Evolutionary conservation across 2,888 invertebrate species (phyloP), one percentile per base, ranked within the genome.

Genomic region (Bugula neritina): DNA sequence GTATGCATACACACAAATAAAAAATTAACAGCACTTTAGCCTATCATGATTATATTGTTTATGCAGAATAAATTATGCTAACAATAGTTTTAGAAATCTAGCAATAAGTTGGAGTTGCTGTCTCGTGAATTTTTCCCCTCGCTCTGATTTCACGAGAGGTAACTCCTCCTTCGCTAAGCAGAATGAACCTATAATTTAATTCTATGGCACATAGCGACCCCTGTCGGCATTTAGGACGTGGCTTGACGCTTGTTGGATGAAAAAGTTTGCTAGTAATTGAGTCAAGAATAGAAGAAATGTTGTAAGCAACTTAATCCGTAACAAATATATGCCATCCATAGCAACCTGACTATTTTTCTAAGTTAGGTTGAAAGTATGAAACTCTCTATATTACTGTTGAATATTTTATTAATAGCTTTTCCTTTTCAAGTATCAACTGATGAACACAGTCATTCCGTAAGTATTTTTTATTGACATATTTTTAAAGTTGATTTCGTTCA

Each of bases 361-460:
- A 17, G 5, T 5, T 43, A 43, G 43, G 43, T 43, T 43, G 43
- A 43, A 43, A 17, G 17, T 43, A 43, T 43, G 43, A 17, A 10
- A 10, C 17, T 17, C 17, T 43, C 17, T 43, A 43, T 10, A 43
- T 17, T 43, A 17, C 43, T 43, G 17, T 17, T 43, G 17, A 5
- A 43, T 43, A 43, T 43, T 10, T 43, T 43, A 10, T 43, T 43
- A 43, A 43, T 43, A 43, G 43, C 17, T 10, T 43, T 43, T 3
- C 43, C 43, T 3, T 73, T 69, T 72, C 72, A 74, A n/a, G 79
- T 76, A n/a, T 74, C 78, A 74, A 83, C 85, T 71, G 92, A 92
- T 83, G 92, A 92, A 86, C 92, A 92, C 84, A 89, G 88, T 84
- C 92, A 92, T 84, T 85, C 88, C 81, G 91, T 91, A 86, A 89